phyloP scores from a whole-genome alignment of 2,113 vertebrate genomes.

The Blennius ocellaris region DNA sequence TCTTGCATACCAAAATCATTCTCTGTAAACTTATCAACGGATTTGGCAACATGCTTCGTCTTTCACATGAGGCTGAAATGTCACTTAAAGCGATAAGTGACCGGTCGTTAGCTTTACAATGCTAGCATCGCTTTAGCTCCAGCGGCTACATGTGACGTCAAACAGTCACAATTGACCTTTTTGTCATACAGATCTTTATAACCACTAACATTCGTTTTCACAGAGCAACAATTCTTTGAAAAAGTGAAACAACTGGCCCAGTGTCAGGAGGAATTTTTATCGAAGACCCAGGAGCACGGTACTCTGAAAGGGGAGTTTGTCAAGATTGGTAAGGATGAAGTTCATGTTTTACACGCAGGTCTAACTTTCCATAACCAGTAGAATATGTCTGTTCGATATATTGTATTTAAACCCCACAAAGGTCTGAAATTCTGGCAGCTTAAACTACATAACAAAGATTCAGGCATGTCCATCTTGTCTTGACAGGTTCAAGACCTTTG shows the following conservation, averaged over 20 bases:
- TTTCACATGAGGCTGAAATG: not conserved
- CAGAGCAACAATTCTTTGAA: constrained; percentile 96
- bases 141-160: not conserved
- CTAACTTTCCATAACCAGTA: not conserved
- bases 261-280: constrained; percentile 89
- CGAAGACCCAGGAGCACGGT: constrained; percentile 88
- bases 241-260: constrained; percentile 92
- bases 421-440: no score
- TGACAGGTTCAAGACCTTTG: no score
- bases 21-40: accelerated
- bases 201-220: constrained; percentile 1
- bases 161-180: no score
- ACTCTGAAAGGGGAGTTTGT: constrained; percentile 86
- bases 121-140: constrained; percentile 15
- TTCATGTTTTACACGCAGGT: not conserved
- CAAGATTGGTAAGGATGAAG: constrained; percentile 85
- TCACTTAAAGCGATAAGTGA: no score
- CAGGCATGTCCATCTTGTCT: no score
- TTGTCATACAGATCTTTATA: accelerated
- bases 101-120: not conserved
- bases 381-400: not conserved
- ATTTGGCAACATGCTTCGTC: not conserved
- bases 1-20: not conserved
- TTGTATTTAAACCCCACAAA: no score
- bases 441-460: no score